Evolutionary conservation across 2,113 vertebrate species (phyloP).

Genomic region (Hydrolagus affinis): DNA sequence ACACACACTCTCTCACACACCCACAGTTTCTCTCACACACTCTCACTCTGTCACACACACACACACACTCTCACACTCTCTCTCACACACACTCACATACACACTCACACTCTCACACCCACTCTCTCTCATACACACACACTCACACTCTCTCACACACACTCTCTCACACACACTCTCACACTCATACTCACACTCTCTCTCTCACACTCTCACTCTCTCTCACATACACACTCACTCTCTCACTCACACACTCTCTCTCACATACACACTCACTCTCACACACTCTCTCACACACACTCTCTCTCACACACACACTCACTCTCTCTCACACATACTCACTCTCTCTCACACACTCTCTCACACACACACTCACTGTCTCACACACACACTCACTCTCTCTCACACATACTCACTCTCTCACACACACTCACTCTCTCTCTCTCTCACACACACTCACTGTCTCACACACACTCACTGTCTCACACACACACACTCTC

Average conservation of each 20-base stretch:
- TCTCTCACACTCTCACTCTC: not conserved
- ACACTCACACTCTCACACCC: not conserved
- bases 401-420: not conserved
- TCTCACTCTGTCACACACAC: not conserved
- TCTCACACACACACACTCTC: not conserved
- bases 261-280: not conserved
- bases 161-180: not conserved
- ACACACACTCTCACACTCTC: not conserved
- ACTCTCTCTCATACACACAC: not conserved
- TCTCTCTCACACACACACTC: not conserved
- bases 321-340: not conserved
- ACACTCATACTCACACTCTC: not conserved
- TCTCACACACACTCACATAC: not conserved
- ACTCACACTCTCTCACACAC: not conserved
- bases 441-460: not conserved
- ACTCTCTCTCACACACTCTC: not conserved
- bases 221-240: not conserved
- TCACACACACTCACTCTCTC: not conserved
- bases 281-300: not conserved
- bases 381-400: not conserved
- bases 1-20: constrained; percentile 2
- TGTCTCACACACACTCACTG: not conserved
- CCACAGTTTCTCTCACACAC: not conserved
- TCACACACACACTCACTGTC: not conserved
- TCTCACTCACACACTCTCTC: not conserved